These are phyloP conservation scores for Macquaria ambigua DNA, from an alignment of 2,113 vertebrate species.

Conservation along the genomic window DNA sequence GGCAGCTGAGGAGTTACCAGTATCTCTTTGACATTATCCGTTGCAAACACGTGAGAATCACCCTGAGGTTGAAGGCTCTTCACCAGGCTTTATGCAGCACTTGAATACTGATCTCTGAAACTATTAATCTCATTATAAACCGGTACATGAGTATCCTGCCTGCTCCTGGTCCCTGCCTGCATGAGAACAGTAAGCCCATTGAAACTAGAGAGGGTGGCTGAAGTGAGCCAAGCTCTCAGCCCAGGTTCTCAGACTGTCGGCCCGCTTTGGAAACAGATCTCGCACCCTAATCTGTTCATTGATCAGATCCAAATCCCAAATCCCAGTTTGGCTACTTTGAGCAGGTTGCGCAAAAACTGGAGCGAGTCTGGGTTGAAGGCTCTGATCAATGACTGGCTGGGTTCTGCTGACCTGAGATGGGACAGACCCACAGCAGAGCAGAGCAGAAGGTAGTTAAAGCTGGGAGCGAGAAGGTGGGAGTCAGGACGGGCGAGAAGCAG, in stretches of 20 bases:
- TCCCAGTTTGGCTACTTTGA: slow-evolving; percentile 26
- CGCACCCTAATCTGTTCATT: slow-evolving; percentile 45
- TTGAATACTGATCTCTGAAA: slow-evolving; percentile 64
- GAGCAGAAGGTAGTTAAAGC: slow-evolving; percentile 49
- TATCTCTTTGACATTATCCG: slow-evolving; percentile 83
- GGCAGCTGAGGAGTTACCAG: slow-evolving; percentile 75
- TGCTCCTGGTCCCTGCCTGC: slow-evolving; percentile 55
- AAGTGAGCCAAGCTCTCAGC: slow-evolving; percentile 49
- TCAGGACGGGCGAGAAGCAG: slow-evolving; percentile 63
- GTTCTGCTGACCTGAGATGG: slow-evolving; percentile 39
- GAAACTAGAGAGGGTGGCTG: slow-evolving; percentile 67
- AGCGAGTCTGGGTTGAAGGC: background rate
- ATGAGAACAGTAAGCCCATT: slow-evolving; percentile 72
- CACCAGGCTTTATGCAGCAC: slow-evolving; percentile 50
- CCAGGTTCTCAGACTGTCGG: slow-evolving; percentile 52
- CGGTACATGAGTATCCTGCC: slow-evolving; percentile 54
- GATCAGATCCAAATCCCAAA: slow-evolving; percentile 42
- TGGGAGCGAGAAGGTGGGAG: slow-evolving; percentile 64
- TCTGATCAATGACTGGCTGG: background rate
- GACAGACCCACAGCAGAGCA: background rate
- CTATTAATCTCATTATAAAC: slow-evolving; percentile 78
- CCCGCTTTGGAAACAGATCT: slow-evolving; percentile 16
- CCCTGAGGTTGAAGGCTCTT: slow-evolving; percentile 55
- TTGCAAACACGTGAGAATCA: slow-evolving; percentile 73
- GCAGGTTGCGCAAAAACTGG: slow-evolving; percentile 31